Evolutionary conservation across 2,113 vertebrate species (phyloP).

Genomic region (Ctenomys sociabilis): DNA sequence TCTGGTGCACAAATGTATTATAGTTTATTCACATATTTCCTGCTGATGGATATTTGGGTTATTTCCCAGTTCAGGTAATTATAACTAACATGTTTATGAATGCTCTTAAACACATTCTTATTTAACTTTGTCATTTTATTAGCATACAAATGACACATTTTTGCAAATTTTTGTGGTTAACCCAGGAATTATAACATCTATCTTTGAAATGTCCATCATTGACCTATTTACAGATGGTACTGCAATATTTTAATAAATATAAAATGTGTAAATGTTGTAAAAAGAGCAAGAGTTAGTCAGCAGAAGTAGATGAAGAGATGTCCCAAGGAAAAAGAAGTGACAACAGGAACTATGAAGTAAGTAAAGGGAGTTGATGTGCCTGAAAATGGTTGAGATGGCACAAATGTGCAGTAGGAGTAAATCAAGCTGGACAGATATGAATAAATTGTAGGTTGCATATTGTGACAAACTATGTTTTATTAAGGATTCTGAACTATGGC

Average conservation of each 20-base stretch:
- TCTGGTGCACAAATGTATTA: background rate
- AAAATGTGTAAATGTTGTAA: background rate
- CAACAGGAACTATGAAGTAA: background rate
- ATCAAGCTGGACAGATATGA: background rate
- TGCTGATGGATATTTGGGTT: background rate
- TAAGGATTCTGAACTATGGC: constrained; percentile 35
- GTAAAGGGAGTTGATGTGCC: background rate
- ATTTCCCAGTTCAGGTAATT: background rate
- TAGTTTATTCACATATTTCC: background rate
- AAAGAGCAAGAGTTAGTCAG: background rate
- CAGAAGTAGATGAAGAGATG: background rate
- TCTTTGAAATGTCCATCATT: background rate
- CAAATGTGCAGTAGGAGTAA: background rate
- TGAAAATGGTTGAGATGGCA: constrained; percentile 17
- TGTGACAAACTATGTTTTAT: background rate
- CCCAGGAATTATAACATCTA: background rate
- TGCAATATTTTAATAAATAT: background rate
- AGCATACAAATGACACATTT: background rate
- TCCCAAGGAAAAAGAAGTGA: background rate
- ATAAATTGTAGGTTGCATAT: background rate
- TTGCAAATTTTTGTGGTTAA: background rate
- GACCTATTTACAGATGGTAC: background rate
- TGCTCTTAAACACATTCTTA: background rate
- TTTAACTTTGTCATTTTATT: background rate
- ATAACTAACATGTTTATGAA: background rate